phyloP scores from a whole-genome alignment of 2,113 vertebrate species.

The Ranitomeya variabilis region DNA sequence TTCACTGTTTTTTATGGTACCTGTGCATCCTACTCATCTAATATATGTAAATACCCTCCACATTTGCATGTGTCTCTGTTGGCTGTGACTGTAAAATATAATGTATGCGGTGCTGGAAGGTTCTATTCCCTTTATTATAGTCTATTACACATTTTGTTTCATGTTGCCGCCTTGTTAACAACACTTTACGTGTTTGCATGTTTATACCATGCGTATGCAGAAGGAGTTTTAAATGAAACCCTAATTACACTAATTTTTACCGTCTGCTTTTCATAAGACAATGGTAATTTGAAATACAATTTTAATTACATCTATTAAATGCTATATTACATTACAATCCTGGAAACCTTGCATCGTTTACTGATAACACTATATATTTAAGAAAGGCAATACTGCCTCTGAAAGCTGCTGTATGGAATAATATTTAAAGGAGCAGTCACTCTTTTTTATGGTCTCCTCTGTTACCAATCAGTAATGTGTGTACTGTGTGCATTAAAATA shows the following conservation, averaged over 20 bases:
- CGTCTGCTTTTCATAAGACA: neutral
- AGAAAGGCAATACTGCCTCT: neutral
- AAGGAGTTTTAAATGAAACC: neutral
- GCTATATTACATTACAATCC: neutral
- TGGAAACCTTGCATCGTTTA: neutral
- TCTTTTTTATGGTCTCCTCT: too few relatives aligned
- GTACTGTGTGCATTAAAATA: too few relatives aligned
- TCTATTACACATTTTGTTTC: neutral
- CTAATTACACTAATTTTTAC: conserved; percentile 4
- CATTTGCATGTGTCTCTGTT: neutral
- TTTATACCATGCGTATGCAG: neutral
- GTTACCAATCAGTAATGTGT: too few relatives aligned
- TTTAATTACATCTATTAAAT: conserved; percentile 26
- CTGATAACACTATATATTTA: neutral
- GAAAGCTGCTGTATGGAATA: neutral
- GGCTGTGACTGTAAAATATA: too few relatives aligned
- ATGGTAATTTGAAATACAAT: neutral
- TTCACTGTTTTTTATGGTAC: neutral
- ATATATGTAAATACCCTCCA: neutral
- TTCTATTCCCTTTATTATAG: too few relatives aligned
- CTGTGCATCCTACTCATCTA: neutral
- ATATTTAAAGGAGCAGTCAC: neutral
- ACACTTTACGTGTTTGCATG: neutral
- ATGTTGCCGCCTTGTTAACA: neutral
- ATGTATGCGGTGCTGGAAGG: too few relatives aligned